Base-by-base conservation (phyloP, 92 coral and sea anemone genomes). In the Epizoanthus rinbou region DNA sequence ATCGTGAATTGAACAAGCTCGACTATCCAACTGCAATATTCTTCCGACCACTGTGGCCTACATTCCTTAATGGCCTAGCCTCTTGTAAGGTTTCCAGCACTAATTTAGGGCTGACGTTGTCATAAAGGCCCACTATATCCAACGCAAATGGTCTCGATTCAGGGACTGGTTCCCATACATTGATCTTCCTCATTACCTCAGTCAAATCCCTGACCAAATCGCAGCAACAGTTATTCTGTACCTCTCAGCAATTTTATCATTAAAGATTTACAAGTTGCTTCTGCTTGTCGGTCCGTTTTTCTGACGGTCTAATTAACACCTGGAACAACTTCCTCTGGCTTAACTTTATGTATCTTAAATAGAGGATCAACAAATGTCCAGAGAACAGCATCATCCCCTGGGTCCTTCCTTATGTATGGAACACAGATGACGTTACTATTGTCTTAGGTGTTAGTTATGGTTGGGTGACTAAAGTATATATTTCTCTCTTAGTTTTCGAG, bases 41-140 rank as follows among this genome's bases (percentile, higher is more conserved):
- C 47, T 41, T 41, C 47, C 5, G 47, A 41, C 47, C 47, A 41
- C 5, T 41, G 47, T 41, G 47, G 47, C 47, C 47, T 41, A 7
- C 47, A 41, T 41, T 41, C 8, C 3, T 41, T 41, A 41, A 41
- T 41, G 47, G 47, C 47, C 47, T 41, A 4, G 47, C 47, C 47
- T 1, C 47, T 4, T 75, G 3, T 41, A 75, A 75, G 39, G 65
- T 37, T 15, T 18, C 22, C 63, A 75, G 17, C 11, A 45, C 64
- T 25, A 53, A 31, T 75, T 75, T 60, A 8, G 65, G 65, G 63
- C 21, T 75, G 21, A 52, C 19, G 80, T 54, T 75, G 80, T 75
- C 64, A 75, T 75, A 52, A 13, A 75, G 47, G 2, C 37, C 63
- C 14, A 75, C 64, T 22, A 75, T 0, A 58, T 23, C 64, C 13